Evolutionary conservation across 1,140 invertebrate species (phyloP).

Genomic region (Parapsyche elsis): DNA sequence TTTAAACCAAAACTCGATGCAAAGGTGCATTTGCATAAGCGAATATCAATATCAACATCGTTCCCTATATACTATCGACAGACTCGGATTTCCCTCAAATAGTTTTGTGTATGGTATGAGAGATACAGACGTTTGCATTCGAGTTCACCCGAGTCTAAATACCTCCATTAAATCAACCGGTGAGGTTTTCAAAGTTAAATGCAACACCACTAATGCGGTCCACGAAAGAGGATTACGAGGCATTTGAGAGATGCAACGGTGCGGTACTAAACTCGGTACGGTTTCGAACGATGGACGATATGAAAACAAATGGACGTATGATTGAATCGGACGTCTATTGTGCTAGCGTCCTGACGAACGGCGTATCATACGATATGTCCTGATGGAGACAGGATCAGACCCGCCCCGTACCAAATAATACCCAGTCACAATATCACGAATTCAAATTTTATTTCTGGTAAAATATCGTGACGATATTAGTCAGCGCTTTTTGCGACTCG

Average conservation of each 20-base stretch:
- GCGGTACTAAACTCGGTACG: not conserved
- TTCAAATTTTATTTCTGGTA: not conserved
- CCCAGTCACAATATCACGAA: not conserved
- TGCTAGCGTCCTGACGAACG: not conserved
- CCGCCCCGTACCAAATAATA: not conserved
- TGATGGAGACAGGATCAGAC: conserved; percentile 11
- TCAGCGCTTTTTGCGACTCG: not conserved
- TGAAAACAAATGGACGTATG: conserved; percentile 55
- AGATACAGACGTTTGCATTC: too few species aligned
- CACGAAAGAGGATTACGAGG: too few species aligned
- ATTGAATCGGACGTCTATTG: conserved; percentile 47
- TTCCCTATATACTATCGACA: too few species aligned
- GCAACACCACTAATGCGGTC: too few species aligned
- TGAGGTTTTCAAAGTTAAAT: too few species aligned
- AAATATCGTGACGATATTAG: conserved; percentile 12
- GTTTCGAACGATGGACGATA: conserved; percentile 36
- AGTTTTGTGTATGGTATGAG: too few species aligned
- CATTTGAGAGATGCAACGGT: not conserved
- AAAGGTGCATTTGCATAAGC: too few species aligned
- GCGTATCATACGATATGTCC: not conserved
- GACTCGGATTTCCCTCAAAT: too few species aligned
- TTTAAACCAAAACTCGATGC: too few species aligned
- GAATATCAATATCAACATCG: too few species aligned
- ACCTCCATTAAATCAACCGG: too few species aligned
- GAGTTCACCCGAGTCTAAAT: too few species aligned